These are phyloP conservation scores for Drosophila setosimentum DNA, from an alignment of 2,888 invertebrate species.

Conservation along the genomic window DNA sequence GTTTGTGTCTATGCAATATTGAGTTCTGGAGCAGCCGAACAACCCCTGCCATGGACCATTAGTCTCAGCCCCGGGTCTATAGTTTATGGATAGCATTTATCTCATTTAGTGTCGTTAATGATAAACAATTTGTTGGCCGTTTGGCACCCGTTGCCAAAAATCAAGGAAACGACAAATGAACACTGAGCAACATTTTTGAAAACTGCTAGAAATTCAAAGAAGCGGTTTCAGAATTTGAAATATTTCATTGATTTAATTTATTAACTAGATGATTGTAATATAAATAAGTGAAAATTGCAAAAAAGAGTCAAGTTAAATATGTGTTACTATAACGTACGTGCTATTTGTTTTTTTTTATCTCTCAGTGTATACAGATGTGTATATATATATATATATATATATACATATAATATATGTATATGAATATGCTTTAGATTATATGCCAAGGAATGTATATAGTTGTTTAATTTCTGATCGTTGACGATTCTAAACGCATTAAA, in stretches of 20 bases:
- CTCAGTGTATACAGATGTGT: neutral
- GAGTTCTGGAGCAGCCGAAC: neutral
- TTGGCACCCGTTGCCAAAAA: slow-evolving; percentile 40
- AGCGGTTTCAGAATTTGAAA: neutral
- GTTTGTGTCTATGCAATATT: neutral
- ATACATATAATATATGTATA: neutral
- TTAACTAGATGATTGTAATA: too few relatives aligned
- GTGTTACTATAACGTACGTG: too few relatives aligned
- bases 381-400: neutral
- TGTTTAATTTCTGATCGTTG: neutral
- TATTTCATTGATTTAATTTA: neutral
- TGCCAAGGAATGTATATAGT: neutral
- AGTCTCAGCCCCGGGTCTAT: neutral
- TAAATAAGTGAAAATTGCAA: neutral
- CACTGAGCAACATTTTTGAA: too few relatives aligned
- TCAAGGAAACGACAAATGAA: neutral
- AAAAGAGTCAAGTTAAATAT: neutral
- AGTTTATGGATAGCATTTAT: slow-evolving; percentile 50
- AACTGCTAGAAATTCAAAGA: neutral
- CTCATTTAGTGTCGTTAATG: slow-evolving; percentile 34
- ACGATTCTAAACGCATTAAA: slow-evolving; percentile 1
- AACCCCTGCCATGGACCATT: neutral
- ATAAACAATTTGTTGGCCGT: slow-evolving; percentile 48
- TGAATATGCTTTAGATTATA: neutral
- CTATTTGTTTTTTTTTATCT: neutral